Conservation (phyloP, 2,797 vertebrate species). For the Alca torda region DNA sequence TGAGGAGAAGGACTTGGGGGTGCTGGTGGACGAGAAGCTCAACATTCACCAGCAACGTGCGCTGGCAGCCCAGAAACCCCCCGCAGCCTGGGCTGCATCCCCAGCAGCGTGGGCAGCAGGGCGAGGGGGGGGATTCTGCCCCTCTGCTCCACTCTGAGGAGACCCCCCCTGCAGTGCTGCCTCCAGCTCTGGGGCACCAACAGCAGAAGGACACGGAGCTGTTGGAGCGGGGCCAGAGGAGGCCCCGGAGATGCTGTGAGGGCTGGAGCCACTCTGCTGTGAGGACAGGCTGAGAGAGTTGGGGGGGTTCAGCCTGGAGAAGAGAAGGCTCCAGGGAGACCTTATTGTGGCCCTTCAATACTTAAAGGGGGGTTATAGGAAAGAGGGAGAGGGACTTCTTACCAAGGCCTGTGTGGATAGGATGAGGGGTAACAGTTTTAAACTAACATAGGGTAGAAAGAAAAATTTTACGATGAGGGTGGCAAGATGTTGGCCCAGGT, state of each 20-base stretch:
- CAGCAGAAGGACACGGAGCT: neutral
- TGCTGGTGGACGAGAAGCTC: neutral
- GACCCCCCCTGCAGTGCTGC: neutral
- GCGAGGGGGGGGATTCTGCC: neutral
- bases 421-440: neutral
- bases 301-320: neutral
- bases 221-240: neutral
- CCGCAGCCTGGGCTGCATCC: neutral
- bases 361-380: neutral
- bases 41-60: no score
- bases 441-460: neutral
- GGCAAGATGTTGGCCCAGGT: neutral
- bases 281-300: neutral
- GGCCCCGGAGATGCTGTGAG: neutral
- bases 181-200: neutral
- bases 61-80: neutral
- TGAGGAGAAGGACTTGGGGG: neutral
- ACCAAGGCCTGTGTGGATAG: neutral
- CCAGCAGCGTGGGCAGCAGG: neutral
- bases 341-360: neutral
- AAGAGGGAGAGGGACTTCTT: neutral
- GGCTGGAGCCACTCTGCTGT: neutral
- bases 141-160: accelerated
- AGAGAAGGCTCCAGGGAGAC: neutral
- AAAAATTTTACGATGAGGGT: neutral